Evolutionary conservation across 2,888 invertebrate species (phyloP).

Genomic region (Lypha dubia): DNA sequence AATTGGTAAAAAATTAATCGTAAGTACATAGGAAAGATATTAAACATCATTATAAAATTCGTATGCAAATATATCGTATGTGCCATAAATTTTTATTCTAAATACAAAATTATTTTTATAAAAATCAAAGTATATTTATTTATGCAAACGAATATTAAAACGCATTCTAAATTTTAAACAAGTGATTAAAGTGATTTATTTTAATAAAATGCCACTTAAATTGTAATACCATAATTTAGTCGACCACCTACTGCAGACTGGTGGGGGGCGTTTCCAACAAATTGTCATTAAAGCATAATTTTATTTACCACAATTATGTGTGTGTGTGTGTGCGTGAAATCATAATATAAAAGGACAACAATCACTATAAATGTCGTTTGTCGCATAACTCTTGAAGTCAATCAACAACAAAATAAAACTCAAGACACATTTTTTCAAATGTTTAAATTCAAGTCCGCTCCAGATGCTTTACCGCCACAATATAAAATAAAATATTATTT

Average conservation of each 20-base stretch:
- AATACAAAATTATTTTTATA: no score
- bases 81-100: no score
- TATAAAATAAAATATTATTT: slow-evolving; percentile 37
- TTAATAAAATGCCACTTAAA: background rate
- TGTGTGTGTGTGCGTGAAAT: no score
- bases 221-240: background rate
- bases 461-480: slow-evolving; percentile 28
- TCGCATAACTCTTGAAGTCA: background rate
- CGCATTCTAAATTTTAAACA: no score
- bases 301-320: background rate
- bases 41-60: no score
- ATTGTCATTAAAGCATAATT: background rate
- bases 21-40: no score
- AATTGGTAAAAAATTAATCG: no score
- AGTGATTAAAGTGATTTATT: background rate
- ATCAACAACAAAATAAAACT: background rate
- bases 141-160: no score
- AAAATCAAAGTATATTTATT: no score
- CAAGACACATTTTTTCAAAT: slow-evolving; percentile 20
- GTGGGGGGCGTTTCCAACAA: background rate
- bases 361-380: background rate
- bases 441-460: background rate
- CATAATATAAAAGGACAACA: background rate
- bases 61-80: no score
- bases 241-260: background rate